phyloP scores from a whole-genome alignment of 1,140 invertebrate genomes.

The Reticulitermes speratus region DNA sequence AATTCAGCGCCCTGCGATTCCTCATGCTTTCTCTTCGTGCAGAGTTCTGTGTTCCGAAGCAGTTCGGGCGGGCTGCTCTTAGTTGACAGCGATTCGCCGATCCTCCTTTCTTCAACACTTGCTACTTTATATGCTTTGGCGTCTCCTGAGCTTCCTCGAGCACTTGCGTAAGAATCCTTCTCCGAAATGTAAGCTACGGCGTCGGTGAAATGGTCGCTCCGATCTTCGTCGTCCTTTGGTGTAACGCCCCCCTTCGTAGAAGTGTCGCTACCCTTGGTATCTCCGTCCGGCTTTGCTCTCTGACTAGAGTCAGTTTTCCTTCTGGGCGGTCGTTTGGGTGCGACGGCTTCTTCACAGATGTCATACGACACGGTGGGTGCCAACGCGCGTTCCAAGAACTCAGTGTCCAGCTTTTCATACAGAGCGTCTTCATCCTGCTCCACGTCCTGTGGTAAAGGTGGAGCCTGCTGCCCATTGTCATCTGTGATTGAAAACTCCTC shows the following conservation, averaged over 20 bases:
- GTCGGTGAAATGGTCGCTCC: neutral
- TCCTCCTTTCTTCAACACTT: neutral
- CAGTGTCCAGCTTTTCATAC: constrained; percentile 45
- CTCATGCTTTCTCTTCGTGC: neutral
- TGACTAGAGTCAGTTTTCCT: neutral
- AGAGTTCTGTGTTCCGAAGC: neutral
- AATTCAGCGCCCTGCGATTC: neutral
- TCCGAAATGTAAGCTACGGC: neutral
- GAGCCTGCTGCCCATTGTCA: constrained; percentile 44
- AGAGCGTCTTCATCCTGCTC: constrained; percentile 43
- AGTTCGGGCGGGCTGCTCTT: constrained; percentile 15
- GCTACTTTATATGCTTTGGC: neutral
- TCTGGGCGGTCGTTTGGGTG: neutral
- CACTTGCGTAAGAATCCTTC: neutral
- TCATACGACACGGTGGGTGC: constrained; percentile 37
- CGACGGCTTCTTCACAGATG: constrained; percentile 42
- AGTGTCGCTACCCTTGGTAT: neutral
- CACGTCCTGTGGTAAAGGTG: constrained; percentile 43
- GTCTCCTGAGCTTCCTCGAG: neutral
- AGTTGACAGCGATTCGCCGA: constrained; percentile 20
- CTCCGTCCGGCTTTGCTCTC: neutral
- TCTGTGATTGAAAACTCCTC: constrained; percentile 79
- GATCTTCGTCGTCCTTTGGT: neutral
- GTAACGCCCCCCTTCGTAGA: neutral
- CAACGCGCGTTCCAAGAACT: constrained; percentile 43